Percentiles rank a stretch among this genome's conserved stretches.
Evolutionary conservation across 1,140 invertebrate species (phyloP).

Genomic region (Macrostomum lignano): DNA sequence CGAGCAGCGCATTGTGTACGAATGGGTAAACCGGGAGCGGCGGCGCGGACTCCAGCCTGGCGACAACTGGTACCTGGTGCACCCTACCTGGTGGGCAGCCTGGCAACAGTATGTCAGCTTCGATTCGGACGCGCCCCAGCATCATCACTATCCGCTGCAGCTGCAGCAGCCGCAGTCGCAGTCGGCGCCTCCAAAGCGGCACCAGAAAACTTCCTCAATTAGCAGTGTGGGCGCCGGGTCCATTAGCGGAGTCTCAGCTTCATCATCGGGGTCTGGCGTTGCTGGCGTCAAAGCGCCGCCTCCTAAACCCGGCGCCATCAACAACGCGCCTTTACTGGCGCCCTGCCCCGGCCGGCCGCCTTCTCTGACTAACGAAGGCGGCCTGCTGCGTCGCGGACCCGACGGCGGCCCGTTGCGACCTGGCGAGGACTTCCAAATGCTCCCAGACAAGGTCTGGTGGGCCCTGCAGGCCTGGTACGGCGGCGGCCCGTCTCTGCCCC

Average conservation of each 20-base stretch:
- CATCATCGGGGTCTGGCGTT: constrained; percentile 8
- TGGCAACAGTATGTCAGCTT: too few relatives aligned
- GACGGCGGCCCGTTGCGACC: constrained; percentile 37
- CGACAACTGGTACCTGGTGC: too few relatives aligned
- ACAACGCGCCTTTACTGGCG: constrained; percentile 40
- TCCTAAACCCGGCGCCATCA: constrained; percentile 40
- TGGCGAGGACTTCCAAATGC: constrained; percentile 47
- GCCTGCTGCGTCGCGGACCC: constrained; percentile 41
- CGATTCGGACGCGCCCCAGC: too few relatives aligned
- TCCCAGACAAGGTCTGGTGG: constrained; percentile 54
- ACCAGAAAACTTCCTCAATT: too few relatives aligned
- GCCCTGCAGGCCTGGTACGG: constrained; percentile 55
- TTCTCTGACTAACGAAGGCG: constrained; percentile 54
- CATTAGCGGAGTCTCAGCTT: constrained; percentile 7
- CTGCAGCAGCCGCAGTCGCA: too few relatives aligned
- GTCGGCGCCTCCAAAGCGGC: too few relatives aligned
- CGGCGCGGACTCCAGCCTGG: too few relatives aligned
- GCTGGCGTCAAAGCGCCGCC: constrained; percentile 9
- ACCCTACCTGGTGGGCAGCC: too few relatives aligned
- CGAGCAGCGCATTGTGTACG: too few relatives aligned
- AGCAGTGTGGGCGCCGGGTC: too few relatives aligned
- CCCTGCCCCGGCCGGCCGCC: constrained; percentile 29
- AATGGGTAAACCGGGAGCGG: too few relatives aligned
- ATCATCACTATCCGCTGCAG: too few relatives aligned
- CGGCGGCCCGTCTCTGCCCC: constrained; percentile 43